Base-by-base conservation (phyloP, 2,113 vertebrate species). In the Cnemophilus loriae region DNA sequence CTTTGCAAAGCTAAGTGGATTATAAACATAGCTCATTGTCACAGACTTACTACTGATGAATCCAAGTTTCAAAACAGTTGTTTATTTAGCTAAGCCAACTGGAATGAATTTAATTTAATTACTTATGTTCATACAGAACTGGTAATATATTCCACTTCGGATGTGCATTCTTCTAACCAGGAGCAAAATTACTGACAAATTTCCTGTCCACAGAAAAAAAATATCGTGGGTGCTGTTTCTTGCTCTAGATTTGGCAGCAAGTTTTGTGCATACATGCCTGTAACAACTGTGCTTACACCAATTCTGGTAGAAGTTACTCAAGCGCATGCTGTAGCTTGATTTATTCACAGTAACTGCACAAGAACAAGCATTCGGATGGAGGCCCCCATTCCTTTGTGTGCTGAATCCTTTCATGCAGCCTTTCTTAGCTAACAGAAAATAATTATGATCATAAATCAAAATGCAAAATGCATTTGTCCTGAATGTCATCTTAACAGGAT, bases 391-490 rank as follows among this genome's bases (percentile, higher is more conserved):
- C 56, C 52, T 94, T 80, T 93, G 50, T 77, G 12, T 60, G 41
- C 32, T 67, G 32, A 79, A 64, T 55, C 55, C 32, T 94, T 94
- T 92, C 78, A 77, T 57, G 53, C 81, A 76, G 57, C 44, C 74
- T 70, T 80, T 70, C 53, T 59, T 78, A n/a, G 47, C 44, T 78
- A 74, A 91, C 79, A 75, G 90, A 84, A 90, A 78, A 71, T 84
- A 88, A 95, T 86, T 88, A 84, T 5, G 35, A 84, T 71, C 73
- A 94, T 92, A 91, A 95, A 95, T 96, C 87, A 93, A 90, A 91
- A 80, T 68, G 22, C 74, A 30, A 94, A 84, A 77, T 56, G 20
- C 50, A 10, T 87, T 87, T 89, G 46, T 92, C 75, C 60, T 78
- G 56, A 65, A 26, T 44, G 60, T 56, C 35, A 75, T 70, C 60